A percentile compares a stretch with the other conserved stretches of the same genome.
phyloP scores from a whole-genome alignment of 2,888 invertebrate species.

The Apamea epomidion region DNA sequence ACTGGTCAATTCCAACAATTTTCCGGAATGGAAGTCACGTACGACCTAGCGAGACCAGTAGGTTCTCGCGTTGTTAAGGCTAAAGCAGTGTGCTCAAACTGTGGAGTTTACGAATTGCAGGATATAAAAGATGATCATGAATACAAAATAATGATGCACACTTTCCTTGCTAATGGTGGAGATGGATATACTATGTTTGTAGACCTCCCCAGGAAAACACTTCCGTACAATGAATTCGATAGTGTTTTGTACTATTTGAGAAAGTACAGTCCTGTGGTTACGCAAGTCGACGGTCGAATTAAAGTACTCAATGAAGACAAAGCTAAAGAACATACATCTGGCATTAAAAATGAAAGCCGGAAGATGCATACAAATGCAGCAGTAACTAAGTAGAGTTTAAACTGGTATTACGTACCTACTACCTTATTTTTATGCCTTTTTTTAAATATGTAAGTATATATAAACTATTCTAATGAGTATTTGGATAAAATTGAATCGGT shows the following conservation, averaged over 20 bases:
- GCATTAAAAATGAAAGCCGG: conserved; percentile 17
- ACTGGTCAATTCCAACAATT: conserved; percentile 96
- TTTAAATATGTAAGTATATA: too few species aligned
- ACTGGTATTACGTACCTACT: conserved; percentile 37
- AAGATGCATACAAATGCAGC: conserved; percentile 16
- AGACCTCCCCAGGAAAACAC: conserved; percentile 72
- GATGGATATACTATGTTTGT: conserved; percentile 92
- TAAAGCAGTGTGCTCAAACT: conserved; percentile 92
- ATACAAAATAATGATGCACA: conserved; percentile 93
- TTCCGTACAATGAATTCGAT: conserved; percentile 80
- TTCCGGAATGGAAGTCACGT: conserved; percentile 93
- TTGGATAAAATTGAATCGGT: too few species aligned
- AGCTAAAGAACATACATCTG: conserved; percentile 46
- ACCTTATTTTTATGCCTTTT: conserved; percentile 20
- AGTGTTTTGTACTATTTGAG: conserved; percentile 89
- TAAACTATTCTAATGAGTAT: too few species aligned
- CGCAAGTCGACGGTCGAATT: conserved; percentile 91
- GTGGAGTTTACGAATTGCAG: conserved; percentile 90
- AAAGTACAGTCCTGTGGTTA: conserved; percentile 91
- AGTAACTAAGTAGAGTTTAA: conserved; percentile 12
- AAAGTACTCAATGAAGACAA: conserved; percentile 83
- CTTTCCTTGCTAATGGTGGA: conserved; percentile 94
- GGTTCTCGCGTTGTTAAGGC: conserved; percentile 92
- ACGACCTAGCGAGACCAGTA: conserved; percentile 91
- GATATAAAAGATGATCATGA: conserved; percentile 88